Evolutionary conservation across 2,888 invertebrate genomes (phyloP).

Genomic region (Tipula helvola): DNA sequence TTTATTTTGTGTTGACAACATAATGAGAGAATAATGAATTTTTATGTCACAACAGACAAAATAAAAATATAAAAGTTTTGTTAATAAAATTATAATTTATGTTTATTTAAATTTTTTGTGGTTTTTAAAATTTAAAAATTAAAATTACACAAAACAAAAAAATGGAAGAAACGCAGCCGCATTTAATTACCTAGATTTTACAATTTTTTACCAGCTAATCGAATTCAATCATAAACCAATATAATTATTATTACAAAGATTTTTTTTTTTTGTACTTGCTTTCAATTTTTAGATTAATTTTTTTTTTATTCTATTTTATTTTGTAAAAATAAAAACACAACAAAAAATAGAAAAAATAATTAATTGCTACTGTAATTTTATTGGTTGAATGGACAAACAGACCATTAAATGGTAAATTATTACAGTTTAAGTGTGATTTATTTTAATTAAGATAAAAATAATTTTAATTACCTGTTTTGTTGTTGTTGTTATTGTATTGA

Average conservation of each 20-base stretch:
- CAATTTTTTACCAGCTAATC: neutral
- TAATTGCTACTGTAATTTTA: conserved; percentile 4
- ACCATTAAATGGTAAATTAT: neutral
- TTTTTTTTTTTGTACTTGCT: neutral
- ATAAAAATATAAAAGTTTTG: neutral
- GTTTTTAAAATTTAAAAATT: neutral
- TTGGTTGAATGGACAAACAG: conserved; percentile 4
- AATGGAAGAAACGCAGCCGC: neutral
- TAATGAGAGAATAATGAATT: neutral
- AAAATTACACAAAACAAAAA: neutral
- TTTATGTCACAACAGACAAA: neutral
- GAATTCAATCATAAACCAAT: neutral
- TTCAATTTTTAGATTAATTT: neutral
- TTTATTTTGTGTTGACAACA: neutral
- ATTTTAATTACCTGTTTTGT: neutral
- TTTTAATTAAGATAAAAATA: conserved; percentile 4
- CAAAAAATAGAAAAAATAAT: neutral
- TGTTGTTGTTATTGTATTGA: neutral
- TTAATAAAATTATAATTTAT: conserved; percentile 4
- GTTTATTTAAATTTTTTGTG: neutral
- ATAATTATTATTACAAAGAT: neutral
- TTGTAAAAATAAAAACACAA: neutral
- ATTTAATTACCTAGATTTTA: neutral
- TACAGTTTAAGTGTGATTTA: conserved; percentile 4
- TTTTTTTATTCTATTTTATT: neutral